Evolutionary conservation across 2,113 vertebrate species (phyloP).

Genomic region (Ibidorhyncha struthersii): DNA sequence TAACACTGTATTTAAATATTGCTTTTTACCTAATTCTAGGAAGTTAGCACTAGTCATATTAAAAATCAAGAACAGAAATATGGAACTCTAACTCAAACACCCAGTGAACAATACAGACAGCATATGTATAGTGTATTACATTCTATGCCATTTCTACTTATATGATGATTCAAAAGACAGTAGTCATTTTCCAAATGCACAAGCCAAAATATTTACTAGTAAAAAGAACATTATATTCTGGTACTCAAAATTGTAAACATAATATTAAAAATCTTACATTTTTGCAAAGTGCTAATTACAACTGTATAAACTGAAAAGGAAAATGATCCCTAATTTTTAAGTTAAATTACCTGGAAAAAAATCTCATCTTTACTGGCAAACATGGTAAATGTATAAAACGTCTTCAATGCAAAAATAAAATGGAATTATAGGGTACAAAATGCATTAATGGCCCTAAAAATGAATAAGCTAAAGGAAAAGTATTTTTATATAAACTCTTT

Average conservation of each 20-base stretch:
- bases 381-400: background rate
- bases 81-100: background rate
- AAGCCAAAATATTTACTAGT: background rate
- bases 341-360: background rate
- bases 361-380: background rate
- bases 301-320: background rate
- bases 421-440: background rate
- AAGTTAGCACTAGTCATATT: background rate
- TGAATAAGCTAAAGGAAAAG: background rate
- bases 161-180: background rate
- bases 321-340: background rate
- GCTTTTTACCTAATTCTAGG: background rate
- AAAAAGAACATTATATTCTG: background rate
- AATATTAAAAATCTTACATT: background rate
- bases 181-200: background rate
- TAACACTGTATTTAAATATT: background rate
- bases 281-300: background rate
- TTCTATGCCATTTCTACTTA: background rate
- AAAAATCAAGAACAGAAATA: background rate
- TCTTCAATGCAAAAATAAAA: background rate
- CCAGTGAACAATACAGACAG: background rate
- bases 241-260: background rate
- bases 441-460: background rate
- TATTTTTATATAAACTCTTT: background rate
- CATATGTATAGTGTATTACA: background rate